Conservation (phyloP, 1,140 invertebrate species). For the Cepaea nemoralis region DNA sequence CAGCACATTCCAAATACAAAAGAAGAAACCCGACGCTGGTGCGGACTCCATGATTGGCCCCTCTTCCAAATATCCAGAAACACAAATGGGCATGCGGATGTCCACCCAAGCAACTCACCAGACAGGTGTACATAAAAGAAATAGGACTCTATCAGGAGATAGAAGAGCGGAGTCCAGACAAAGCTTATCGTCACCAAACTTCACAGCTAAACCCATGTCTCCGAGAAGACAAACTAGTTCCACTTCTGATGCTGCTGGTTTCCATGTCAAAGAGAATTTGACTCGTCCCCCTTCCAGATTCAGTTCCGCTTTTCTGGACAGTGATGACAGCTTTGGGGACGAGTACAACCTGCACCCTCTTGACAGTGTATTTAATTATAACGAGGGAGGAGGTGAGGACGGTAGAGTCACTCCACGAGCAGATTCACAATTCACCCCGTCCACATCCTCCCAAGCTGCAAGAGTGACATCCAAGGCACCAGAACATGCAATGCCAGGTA, state of each 20-base stretch:
- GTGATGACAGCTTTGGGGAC: slow-evolving; percentile 31
- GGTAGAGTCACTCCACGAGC: slow-evolving; percentile 48
- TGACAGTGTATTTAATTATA: slow-evolving; percentile 45
- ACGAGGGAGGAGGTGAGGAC: not conserved
- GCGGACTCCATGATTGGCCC: slow-evolving; percentile 19
- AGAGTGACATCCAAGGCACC: slow-evolving; percentile 43
- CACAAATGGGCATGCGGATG: not conserved
- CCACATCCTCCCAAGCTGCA: slow-evolving; percentile 56
- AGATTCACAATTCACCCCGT: too few species aligned
- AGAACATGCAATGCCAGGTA: slow-evolving; percentile 38
- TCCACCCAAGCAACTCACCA: not conserved
- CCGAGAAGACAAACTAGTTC: not conserved
- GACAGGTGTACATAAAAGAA: not conserved
- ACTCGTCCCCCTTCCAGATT: not conserved
- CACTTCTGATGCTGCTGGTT: not conserved
- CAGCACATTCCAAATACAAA: slow-evolving; percentile 38
- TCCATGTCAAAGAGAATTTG: slow-evolving; percentile 2
- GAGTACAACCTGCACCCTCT: not conserved
- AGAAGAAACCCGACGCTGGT: not conserved
- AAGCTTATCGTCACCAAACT: slow-evolving; percentile 2
- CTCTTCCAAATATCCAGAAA: slow-evolving; percentile 34
- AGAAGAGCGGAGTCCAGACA: not conserved
- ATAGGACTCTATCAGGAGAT: not conserved
- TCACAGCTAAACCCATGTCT: not conserved
- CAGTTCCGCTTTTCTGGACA: slow-evolving; percentile 35